phyloP scores from a whole-genome alignment of 1,140 invertebrate genomes.

The Drosophila paulistorum region DNA sequence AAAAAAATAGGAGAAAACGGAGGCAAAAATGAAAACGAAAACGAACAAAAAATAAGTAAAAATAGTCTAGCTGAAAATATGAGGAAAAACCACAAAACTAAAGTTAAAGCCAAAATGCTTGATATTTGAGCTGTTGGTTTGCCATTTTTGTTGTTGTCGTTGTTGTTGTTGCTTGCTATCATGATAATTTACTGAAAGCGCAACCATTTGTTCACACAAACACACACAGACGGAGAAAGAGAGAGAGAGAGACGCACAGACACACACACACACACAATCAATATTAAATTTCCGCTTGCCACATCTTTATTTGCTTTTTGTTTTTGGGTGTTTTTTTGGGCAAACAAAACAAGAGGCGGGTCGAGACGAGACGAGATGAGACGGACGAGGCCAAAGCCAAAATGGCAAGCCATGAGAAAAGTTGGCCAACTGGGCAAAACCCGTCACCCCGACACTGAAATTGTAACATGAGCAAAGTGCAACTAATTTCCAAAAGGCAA shows the following conservation, averaged over 20 bases:
- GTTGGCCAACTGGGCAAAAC: slow-evolving; percentile 8
- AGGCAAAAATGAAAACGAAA: background rate
- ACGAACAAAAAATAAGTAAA: slow-evolving; percentile 9
- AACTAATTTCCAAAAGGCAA: slow-evolving; percentile 78
- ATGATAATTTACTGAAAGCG: slow-evolving; percentile 78
- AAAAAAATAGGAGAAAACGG: slow-evolving; percentile 12
- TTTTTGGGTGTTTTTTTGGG: slow-evolving; percentile 35
- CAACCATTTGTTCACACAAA: slow-evolving; percentile 68
- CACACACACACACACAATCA: slow-evolving; percentile 62
- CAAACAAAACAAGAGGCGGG: slow-evolving; percentile 27
- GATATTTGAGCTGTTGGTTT: background rate
- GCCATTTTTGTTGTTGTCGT: no score
- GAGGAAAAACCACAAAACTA: slow-evolving; percentile 68
- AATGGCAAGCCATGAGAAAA: background rate
- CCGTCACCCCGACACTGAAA: slow-evolving; percentile 28
- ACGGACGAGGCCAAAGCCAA: slow-evolving; percentile 11
- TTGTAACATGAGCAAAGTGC: slow-evolving; percentile 68
- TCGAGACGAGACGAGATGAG: slow-evolving; percentile 32
- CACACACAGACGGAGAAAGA: background rate
- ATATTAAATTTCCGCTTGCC: slow-evolving; percentile 78
- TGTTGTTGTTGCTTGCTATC: slow-evolving; percentile 44
- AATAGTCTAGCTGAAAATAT: slow-evolving; percentile 65
- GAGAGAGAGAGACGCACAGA: background rate
- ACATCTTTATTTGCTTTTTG: slow-evolving; percentile 75
- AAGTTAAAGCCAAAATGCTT: slow-evolving; percentile 59